A percentile compares a stretch with the other conserved stretches of the same genome.
Conservation (phyloP, 1,140 invertebrate species). For the Phenacoccus solenopsis region DNA sequence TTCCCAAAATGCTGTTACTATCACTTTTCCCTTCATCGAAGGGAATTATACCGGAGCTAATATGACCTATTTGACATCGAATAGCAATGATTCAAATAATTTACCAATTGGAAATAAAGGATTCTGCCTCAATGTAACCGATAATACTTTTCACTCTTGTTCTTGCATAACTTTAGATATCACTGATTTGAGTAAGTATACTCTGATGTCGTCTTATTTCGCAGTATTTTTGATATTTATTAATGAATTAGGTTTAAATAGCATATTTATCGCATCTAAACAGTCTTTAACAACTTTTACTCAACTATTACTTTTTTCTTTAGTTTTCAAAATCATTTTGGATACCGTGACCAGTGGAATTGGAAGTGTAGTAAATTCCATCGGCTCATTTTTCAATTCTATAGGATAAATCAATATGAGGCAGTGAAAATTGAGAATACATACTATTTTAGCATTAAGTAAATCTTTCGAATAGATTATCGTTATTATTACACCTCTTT, state of each 20-base stretch:
- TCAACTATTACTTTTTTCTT: no score
- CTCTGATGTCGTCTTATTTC: no score
- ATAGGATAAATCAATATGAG: no score
- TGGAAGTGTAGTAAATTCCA: not conserved
- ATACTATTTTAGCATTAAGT: not conserved
- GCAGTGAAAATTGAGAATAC: no score
- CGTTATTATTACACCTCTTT: no score
- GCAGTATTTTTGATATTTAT: no score
- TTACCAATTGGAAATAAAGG: not conserved
- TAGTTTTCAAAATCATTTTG: not conserved
- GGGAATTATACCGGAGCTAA: not conserved
- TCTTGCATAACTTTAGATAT: not conserved
- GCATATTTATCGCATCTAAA: no score
- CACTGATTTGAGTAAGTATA: not conserved
- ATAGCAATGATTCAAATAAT: not conserved
- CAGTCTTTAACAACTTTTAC: no score
- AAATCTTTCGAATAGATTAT: not conserved
- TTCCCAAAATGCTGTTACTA: not conserved
- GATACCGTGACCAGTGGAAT: not conserved
- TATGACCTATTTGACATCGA: not conserved
- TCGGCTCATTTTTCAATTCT: not conserved
- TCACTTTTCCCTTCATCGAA: not conserved
- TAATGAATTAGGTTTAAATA: no score
- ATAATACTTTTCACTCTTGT: not conserved
- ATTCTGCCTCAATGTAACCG: not conserved